Evolutionary conservation across 92 coral and sea anemone genomes (phyloP).

Genomic region (Pocillopora grandis): DNA sequence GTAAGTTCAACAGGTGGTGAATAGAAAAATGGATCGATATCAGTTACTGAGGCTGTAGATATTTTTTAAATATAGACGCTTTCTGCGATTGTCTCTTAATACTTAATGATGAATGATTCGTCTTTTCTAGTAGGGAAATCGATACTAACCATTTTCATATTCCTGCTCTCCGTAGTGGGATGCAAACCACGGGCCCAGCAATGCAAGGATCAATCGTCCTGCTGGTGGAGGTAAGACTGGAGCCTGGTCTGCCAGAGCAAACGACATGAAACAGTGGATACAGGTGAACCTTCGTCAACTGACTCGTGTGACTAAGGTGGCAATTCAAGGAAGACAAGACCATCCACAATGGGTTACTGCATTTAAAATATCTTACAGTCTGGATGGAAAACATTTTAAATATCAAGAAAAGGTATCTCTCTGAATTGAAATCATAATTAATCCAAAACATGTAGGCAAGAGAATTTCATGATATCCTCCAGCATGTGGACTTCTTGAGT

Average conservation of each 20-base stretch:
- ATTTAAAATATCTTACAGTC: not conserved
- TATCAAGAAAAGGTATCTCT: not conserved
- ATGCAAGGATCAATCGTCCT: not conserved
- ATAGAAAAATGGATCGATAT: too few relatives aligned
- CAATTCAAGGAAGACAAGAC: slow-evolving; percentile 15
- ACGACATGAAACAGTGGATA: not conserved
- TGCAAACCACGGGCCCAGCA: slow-evolving; percentile 2
- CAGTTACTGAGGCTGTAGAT: too few relatives aligned
- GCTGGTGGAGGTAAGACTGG: slow-evolving; percentile 9
- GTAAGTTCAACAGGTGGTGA: not conserved
- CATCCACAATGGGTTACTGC: not conserved
- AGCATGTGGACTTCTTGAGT: too few relatives aligned
- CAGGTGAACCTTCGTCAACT: slow-evolving; percentile 1
- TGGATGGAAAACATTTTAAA: not conserved
- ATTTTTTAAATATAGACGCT: too few relatives aligned
- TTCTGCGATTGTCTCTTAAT: too few relatives aligned
- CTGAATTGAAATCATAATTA: too few relatives aligned
- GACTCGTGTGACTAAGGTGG: slow-evolving; percentile 1
- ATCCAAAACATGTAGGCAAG: too few relatives aligned
- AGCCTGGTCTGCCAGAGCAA: slow-evolving; percentile 2
- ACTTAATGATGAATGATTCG: too few relatives aligned
- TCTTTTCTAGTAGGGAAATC: too few relatives aligned
- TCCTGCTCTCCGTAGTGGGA: not conserved
- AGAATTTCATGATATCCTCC: too few relatives aligned
- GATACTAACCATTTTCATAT: too few relatives aligned